Base-by-base conservation (phyloP, 2,888 invertebrate genomes). In the Melanotus villosus region DNA sequence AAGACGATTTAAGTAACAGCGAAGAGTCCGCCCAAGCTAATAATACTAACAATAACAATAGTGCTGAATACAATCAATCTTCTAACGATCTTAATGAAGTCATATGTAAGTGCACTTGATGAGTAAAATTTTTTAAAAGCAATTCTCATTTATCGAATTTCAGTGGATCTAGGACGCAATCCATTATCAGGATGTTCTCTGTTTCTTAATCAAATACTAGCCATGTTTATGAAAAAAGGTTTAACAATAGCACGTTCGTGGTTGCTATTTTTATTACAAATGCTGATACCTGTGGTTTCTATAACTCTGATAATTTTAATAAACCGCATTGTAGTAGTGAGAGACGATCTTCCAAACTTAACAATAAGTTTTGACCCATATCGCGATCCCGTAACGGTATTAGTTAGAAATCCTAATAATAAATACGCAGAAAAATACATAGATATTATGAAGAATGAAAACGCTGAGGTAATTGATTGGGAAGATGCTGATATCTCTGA, bases 281-380 rank as follows among this genome's bases (percentile, higher is more conserved):
- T 91, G 18, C 67, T 89, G 1, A 87, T 93, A 34, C 92, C 93
- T 0, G 80, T 91, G 0, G 58, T 90, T 68, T 90, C 86, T 84
- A 88, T 87, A 76, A 83, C 85, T 6, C 76, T 90, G 26, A 87
- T 90, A 0, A 85, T 92, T 16, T 78, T 91, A 0, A 86, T 89
- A 12, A 77, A 87, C 0, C 83, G 86, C 65, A 84, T 85, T 1
- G 81, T 85, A 66, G 79, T 86, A 2, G 80, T 82, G 2, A 81
- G 80, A 52, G 76, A 78, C 0, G 84, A 85, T 19, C 84, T 90
- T 4, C 86, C 87, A 0, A 79, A 88, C 0, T 83, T 90, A 19
- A 78, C 81, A 3, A 82, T 91, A n/a, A 83, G 84, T 0, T 80
- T 90, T 0, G 79, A 87, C 72, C 84, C 86, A 83, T 80, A 80